Conservation (phyloP, 2,888 invertebrate species). For the Drosophila quinaria region DNA sequence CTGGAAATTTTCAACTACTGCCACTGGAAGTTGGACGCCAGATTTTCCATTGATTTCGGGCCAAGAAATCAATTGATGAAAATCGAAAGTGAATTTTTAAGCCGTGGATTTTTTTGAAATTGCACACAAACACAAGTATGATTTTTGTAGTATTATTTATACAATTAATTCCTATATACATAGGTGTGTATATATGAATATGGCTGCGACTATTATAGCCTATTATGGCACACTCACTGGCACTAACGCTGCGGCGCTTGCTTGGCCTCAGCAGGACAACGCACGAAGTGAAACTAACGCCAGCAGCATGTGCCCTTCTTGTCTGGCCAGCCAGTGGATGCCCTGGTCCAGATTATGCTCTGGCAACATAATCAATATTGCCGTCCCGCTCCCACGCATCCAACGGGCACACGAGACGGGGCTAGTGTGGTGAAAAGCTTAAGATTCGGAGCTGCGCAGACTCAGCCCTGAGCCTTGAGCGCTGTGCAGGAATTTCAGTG, state of each 20-base stretch:
- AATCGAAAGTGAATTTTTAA: neutral
- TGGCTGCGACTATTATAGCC: constrained; percentile 7
- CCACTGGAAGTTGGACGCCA: constrained; percentile 30
- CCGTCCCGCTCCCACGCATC: constrained; percentile 44
- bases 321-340: constrained; percentile 70
- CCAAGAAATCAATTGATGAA: neutral
- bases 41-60: neutral
- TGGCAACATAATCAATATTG: constrained; percentile 53
- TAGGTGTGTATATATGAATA: constrained; percentile 14
- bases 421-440: constrained; percentile 83
- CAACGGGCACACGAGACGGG: constrained; percentile 22
- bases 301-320: constrained; percentile 78
- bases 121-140: constrained; percentile 13
- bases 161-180: constrained; percentile 9
- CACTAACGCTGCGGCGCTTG: constrained; percentile 72
- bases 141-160: constrained; percentile 27
- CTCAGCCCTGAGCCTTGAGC: constrained; percentile 43
- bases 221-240: constrained; percentile 56
- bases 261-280: constrained; percentile 84
- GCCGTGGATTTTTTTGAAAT: neutral
- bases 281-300: constrained; percentile 84
- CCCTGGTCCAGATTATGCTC: constrained; percentile 78
- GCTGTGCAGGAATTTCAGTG: constrained; percentile 71
- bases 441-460: constrained; percentile 55
- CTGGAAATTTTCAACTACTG: constrained; percentile 70